phyloP scores from a whole-genome alignment of 2,113 vertebrate species.

The Chitala chitala region DNA sequence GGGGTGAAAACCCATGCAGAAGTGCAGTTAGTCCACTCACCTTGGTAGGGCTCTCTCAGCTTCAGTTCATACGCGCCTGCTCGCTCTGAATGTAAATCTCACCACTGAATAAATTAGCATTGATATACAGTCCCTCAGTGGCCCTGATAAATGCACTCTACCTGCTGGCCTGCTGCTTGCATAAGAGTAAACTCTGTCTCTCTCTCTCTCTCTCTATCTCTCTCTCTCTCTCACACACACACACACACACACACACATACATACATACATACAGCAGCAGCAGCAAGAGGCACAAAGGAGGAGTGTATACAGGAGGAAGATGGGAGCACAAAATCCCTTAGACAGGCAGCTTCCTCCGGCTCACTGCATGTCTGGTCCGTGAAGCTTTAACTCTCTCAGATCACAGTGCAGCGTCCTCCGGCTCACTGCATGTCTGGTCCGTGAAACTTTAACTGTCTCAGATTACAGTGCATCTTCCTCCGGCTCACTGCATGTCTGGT shows the following conservation, averaged over 20 bases:
- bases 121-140: neutral
- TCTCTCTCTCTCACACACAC: neutral
- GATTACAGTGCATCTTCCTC: neutral
- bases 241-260: neutral
- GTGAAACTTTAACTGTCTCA: too few species aligned
- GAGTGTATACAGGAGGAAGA: too few species aligned
- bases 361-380: too few species aligned
- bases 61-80: neutral
- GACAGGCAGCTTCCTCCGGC: too few species aligned
- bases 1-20: neutral
- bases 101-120: slow-evolving; percentile 2
- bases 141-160: neutral
- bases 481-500: neutral
- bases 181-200: neutral
- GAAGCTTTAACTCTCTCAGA: too few species aligned
- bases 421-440: too few species aligned
- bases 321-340: too few species aligned
- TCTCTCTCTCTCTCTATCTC: neutral
- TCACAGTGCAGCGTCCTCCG: neutral
- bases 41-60: neutral
- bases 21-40: neutral
- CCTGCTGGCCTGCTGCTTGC: neutral
- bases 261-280: neutral
- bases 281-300: too few species aligned
- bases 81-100: slow-evolving; percentile 2